Percentiles rank a stretch among this genome's conserved stretches.
Evolutionary conservation across 2,113 vertebrate genomes (phyloP).

Genomic region (Fukomys damarensis): DNA sequence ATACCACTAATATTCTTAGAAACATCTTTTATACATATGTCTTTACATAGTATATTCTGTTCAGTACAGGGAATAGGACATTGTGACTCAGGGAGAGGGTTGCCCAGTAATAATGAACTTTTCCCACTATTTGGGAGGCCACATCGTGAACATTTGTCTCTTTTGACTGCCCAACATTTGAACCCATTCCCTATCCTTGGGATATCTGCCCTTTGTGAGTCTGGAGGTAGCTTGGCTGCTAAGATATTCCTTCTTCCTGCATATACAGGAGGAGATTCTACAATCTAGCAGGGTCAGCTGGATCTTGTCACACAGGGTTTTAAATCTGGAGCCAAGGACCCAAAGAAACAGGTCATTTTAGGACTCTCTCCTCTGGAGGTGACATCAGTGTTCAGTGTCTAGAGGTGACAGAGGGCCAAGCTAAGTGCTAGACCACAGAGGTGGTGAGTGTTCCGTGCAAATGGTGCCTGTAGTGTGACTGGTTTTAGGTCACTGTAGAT

Average conservation of each 20-base stretch:
- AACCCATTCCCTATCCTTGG: neutral
- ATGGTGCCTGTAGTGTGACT: neutral
- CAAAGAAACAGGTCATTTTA: neutral
- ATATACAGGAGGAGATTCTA: neutral
- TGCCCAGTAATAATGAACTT: no score
- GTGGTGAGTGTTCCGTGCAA: neutral
- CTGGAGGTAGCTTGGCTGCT: neutral
- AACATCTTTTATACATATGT: neutral
- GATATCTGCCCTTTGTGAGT: rapidly evolving
- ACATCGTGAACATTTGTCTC: neutral
- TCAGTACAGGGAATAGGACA: neutral
- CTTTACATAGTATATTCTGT: neutral
- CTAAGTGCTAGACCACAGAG: neutral
- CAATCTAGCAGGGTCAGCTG: neutral
- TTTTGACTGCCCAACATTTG: neutral
- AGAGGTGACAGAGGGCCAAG: neutral
- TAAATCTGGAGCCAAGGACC: neutral
- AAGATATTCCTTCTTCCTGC: neutral
- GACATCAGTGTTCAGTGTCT: neutral
- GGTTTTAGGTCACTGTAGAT: neutral
- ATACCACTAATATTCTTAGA: neutral
- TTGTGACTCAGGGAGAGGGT: neutral
- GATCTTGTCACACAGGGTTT: neutral
- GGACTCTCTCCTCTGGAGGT: neutral
- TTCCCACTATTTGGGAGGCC: neutral